Conservation (phyloP, 2,113 vertebrate genomes). For the Rhinoptilus africanus region DNA sequence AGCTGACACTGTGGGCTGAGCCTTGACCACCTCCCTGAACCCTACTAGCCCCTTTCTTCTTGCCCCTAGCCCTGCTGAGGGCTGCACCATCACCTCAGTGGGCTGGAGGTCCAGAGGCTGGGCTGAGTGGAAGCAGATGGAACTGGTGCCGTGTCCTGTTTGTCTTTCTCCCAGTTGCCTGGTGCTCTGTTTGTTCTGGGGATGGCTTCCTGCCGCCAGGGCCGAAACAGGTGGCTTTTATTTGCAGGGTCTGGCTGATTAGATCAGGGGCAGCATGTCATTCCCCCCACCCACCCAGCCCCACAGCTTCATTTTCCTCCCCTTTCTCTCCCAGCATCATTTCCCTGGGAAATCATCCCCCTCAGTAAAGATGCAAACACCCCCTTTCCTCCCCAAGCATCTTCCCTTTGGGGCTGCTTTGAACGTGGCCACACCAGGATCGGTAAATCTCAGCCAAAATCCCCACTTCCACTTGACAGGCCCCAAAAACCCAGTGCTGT, state of each 20-base stretch:
- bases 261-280: not conserved
- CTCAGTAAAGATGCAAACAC: not conserved
- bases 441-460: not conserved
- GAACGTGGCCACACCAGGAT: not conserved
- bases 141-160: slow-evolving; percentile 59
- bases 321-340: not conserved
- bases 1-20: rapidly evolving
- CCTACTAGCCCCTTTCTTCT: not conserved
- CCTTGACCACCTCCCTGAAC: not conserved
- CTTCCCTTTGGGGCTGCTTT: not conserved
- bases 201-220: slow-evolving; percentile 73
- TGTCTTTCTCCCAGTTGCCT: slow-evolving; percentile 67
- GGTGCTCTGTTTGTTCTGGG: slow-evolving; percentile 64
- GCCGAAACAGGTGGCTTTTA: slow-evolving; percentile 79
- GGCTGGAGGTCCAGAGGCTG: not conserved
- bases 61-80: not conserved
- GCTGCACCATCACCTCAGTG: not conserved
- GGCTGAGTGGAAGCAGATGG: slow-evolving; percentile 44
- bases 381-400: not conserved
- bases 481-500: not conserved
- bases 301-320: not conserved
- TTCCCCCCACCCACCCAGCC: not conserved
- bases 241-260: slow-evolving; percentile 73
- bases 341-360: slow-evolving; percentile 60
- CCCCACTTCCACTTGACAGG: not conserved